Base-by-base conservation (phyloP, 2,113 vertebrate genomes). In the Neodontobutis hainanensis region DNA sequence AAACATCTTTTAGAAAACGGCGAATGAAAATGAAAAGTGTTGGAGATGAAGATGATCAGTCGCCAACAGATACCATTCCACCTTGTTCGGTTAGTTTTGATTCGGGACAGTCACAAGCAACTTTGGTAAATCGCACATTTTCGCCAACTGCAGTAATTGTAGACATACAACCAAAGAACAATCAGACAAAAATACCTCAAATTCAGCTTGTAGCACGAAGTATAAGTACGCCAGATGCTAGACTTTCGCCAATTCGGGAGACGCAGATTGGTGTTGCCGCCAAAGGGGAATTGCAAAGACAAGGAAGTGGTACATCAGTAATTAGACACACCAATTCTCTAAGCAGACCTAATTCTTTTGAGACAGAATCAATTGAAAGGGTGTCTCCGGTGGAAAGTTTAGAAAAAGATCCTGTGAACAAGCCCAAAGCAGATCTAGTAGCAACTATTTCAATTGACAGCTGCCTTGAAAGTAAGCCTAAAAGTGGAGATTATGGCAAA, bases 11-110 rank as follows among this genome's bases (percentile, higher is more conserved):
- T 61, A 92, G 98, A 63, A 99, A 99, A 88, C 93, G 98, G 88
- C 93, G 98, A 78, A 94, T 97, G 71, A 99, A 97, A 88, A 97
- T 98, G 95, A 99, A 98, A 85, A 99, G 98, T 19, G 96, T 98
- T 10, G 97, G 98, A 0, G 96, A 99, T 69, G 97, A 99, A 1
- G 98, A 99, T 0, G 98, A 99, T 58, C 91, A 94, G 4, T 95
- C 95, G 55, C 95, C 94, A 52, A 95, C 90, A 4, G 95, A 98
- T 73, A 90, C 80, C 0, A 92, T 75, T 5, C 89, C 92, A 51
- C 40, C 90, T 6, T 90, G 92, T 19, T 93, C 90, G 0, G 94
- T 94, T 70, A 94, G 83, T 68, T 80, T 91, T 0, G 94, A 95
- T 73, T 79, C 78, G 2, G 83, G 86, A 48, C 94, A 92, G 71